A percentile compares a stretch with the other conserved stretches of the same genome.
phyloP scores from a whole-genome alignment of 2,888 invertebrate genomes.

The Epinotia ramella region DNA sequence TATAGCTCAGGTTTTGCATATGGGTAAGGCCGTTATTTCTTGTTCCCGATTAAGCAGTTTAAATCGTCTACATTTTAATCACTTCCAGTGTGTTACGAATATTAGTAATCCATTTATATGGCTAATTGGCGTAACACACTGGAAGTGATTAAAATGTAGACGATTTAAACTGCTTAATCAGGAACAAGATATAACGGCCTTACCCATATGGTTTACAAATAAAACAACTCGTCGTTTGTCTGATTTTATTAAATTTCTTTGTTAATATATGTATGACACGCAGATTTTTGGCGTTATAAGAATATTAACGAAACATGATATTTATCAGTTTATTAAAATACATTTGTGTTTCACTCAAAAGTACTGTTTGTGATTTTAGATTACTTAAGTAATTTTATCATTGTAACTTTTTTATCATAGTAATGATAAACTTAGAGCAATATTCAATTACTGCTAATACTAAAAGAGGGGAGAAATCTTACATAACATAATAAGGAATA shows the following conservation, averaged over 20 bases:
- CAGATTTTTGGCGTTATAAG: conserved; percentile 13
- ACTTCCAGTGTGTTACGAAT: too few relatives aligned
- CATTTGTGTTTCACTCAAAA: conserved; percentile 13
- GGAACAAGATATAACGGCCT: too few relatives aligned
- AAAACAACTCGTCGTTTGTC: conserved; percentile 10
- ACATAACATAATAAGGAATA: too few relatives aligned
- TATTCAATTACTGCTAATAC: not conserved
- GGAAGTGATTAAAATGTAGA: too few relatives aligned
- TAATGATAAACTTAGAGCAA: conserved; percentile 1
- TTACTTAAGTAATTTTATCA: not conserved
- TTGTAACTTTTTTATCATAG: not conserved
- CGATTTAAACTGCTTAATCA: too few relatives aligned
- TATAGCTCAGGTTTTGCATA: too few relatives aligned
- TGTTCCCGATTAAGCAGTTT: too few relatives aligned
- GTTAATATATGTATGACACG: not conserved
- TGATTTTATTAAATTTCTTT: conserved; percentile 13
- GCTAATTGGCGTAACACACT: too few relatives aligned
- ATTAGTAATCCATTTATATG: too few relatives aligned
- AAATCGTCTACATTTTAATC: too few relatives aligned
- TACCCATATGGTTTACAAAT: not conserved
- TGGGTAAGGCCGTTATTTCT: too few relatives aligned
- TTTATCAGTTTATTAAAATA: conserved; percentile 3
- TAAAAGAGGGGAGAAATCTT: not conserved
- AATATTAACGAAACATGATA: conserved; percentile 7
- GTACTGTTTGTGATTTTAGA: not conserved